Conservation (phyloP, 2,888 invertebrate species). For the Itoplectis maculator region DNA sequence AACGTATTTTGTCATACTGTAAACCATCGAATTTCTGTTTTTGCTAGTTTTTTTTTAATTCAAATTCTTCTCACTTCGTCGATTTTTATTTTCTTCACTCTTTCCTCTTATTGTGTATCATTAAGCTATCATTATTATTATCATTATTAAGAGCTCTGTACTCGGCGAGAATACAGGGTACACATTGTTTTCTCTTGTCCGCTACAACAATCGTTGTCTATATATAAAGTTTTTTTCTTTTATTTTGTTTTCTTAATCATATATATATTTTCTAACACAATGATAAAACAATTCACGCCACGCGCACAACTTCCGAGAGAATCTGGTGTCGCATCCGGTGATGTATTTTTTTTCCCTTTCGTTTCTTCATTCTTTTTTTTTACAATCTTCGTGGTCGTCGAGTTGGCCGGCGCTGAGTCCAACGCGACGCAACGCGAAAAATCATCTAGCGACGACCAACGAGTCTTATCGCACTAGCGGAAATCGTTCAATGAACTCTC, state of each 20-base stretch:
- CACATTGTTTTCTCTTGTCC: constrained; percentile 54
- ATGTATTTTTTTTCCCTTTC: constrained; percentile 1
- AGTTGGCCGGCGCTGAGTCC: constrained; percentile 15
- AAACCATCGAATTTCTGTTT: constrained; percentile 26
- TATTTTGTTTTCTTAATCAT: constrained; percentile 10
- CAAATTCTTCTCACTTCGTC: constrained; percentile 5
- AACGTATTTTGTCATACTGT: constrained; percentile 72
- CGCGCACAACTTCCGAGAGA: constrained; percentile 36
- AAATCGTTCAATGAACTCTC: constrained; percentile 51
- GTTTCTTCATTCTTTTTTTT: constrained; percentile 24
- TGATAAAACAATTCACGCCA: constrained; percentile 58
- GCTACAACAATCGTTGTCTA: constrained; percentile 58
- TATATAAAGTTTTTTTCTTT: constrained; percentile 54
- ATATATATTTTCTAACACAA: constrained; percentile 56
- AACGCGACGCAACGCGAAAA: constrained; percentile 8
- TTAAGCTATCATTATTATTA: constrained; percentile 2
- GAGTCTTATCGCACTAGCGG: constrained; percentile 48
- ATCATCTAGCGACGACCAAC: constrained; percentile 1
- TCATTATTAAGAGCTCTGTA: constrained; percentile 39
- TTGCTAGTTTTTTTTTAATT: constrained; percentile 27
- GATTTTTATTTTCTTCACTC: neutral
- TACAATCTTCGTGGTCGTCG: constrained; percentile 45
- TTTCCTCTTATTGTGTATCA: constrained; percentile 2
- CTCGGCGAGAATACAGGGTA: constrained; percentile 60
- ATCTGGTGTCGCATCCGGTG: neutral